These are phyloP conservation scores for Drosophila diplacantha DNA, from an alignment of 2,888 invertebrate species.

Conservation along the genomic window DNA sequence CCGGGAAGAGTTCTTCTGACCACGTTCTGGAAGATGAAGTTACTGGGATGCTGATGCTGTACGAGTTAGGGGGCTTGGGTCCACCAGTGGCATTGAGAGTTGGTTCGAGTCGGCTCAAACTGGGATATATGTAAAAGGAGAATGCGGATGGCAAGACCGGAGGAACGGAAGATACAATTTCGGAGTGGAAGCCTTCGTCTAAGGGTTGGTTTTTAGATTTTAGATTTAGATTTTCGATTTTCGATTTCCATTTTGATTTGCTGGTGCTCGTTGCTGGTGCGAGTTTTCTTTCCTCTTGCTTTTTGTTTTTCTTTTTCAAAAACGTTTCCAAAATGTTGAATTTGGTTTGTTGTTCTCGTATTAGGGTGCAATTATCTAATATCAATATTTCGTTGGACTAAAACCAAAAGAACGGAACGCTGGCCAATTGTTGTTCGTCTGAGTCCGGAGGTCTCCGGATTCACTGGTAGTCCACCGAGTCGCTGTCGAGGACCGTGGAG, in stretches of 20 bases:
- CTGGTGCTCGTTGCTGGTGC: slow-evolving; percentile 29
- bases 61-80: slow-evolving; percentile 35
- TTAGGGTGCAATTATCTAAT: slow-evolving; percentile 61
- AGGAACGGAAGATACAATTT: slow-evolving; percentile 57
- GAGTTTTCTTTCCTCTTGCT: neutral
- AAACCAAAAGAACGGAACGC: slow-evolving; percentile 45
- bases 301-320: slow-evolving; percentile 17
- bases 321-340: slow-evolving; percentile 37
- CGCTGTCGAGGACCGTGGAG: slow-evolving; percentile 76
- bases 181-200: slow-evolving; percentile 54
- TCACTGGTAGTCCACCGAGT: slow-evolving; percentile 75
- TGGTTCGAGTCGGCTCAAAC: slow-evolving; percentile 48
- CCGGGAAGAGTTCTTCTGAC: slow-evolving; percentile 39
- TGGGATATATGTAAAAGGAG: slow-evolving; percentile 6
- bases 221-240: neutral
- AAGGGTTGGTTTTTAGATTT: slow-evolving; percentile 3
- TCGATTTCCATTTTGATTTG: slow-evolving; percentile 6
- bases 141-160: slow-evolving; percentile 42
- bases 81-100: slow-evolving; percentile 68
- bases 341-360: slow-evolving; percentile 14
- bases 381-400: slow-evolving; percentile 39
- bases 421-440: slow-evolving; percentile 53
- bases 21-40: slow-evolving; percentile 56
- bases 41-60: slow-evolving; percentile 21
- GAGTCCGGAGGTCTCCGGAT: slow-evolving; percentile 20